Evolutionary conservation across 2,113 vertebrate species (phyloP).

Genomic region (Megaceryle maxima): DNA sequence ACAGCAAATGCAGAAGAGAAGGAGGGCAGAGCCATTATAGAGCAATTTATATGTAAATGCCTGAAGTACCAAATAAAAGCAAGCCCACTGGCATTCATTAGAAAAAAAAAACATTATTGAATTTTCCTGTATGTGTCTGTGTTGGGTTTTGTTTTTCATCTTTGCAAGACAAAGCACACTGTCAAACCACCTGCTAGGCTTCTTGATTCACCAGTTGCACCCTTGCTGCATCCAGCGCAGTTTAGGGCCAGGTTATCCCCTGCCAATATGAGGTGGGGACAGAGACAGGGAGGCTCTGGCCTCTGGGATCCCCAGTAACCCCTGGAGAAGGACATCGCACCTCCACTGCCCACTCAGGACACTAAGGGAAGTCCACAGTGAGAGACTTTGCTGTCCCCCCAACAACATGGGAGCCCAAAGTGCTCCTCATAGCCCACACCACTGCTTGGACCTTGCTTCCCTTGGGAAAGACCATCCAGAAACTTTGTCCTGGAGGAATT

Average conservation of each 20-base stretch:
- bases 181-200: neutral
- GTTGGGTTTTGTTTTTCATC: neutral
- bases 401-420: fast-evolving
- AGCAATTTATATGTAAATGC: slow-evolving; percentile 82
- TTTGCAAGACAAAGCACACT: neutral
- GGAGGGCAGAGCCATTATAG: slow-evolving; percentile 70
- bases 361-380: too few relatives aligned
- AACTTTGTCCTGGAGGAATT: neutral
- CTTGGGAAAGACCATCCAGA: neutral
- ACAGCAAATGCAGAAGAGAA: slow-evolving; percentile 58
- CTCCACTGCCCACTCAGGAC: neutral
- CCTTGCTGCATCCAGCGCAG: neutral
- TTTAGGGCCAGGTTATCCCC: neutral
- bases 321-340: neutral
- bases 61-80: slow-evolving; percentile 54
- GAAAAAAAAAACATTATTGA: neutral
- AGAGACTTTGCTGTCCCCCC: neutral
- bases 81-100: slow-evolving; percentile 21
- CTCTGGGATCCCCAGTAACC: neutral
- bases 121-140: neutral
- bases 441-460: fast-evolving
- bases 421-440: neutral
- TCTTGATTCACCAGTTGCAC: neutral
- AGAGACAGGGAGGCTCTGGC: fast-evolving
- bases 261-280: neutral